Conservation (phyloP, 2,113 vertebrate species). For the Tetrax tetrax region DNA sequence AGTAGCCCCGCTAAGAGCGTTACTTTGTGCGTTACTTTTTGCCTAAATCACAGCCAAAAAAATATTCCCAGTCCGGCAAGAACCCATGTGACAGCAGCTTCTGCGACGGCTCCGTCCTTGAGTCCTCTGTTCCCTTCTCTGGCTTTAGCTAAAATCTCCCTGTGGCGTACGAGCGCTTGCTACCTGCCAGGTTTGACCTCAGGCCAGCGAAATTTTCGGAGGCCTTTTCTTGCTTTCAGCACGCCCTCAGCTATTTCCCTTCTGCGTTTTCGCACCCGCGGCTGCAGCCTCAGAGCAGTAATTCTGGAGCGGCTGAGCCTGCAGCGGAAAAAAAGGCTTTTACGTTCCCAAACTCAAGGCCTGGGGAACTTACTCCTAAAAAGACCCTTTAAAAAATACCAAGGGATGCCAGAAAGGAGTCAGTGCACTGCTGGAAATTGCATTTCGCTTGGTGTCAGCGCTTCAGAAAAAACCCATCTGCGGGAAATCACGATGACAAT, state of each 20-base stretch:
- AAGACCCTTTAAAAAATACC: not conserved
- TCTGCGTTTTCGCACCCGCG: rapidly evolving
- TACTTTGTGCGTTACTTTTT: not conserved
- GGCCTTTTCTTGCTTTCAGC: not conserved
- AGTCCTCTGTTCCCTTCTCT: not conserved
- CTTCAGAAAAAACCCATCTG: slow-evolving; percentile 21
- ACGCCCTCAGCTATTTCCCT: not conserved
- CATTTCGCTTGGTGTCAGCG: not conserved
- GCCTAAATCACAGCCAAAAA: not conserved
- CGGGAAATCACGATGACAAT: slow-evolving; percentile 29
- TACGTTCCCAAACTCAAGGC: not conserved
- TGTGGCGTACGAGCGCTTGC: rapidly evolving
- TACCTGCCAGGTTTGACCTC: not conserved
- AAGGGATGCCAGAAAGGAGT: not conserved
- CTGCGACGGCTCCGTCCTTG: not conserved
- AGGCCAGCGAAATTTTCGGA: not conserved
- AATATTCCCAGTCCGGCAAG: not conserved
- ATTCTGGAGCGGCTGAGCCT: not conserved
- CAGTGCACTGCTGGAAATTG: not conserved
- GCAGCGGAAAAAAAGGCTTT: not conserved
- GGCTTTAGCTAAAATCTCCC: not conserved
- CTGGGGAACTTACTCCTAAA: not conserved
- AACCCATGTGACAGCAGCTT: not conserved
- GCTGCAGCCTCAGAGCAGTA: not conserved
- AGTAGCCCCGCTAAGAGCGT: not conserved